A percentile compares a stretch with the other conserved stretches of the same genome.
Evolutionary conservation across 1,140 invertebrate genomes (phyloP).

Genomic region (Delia radicum): DNA sequence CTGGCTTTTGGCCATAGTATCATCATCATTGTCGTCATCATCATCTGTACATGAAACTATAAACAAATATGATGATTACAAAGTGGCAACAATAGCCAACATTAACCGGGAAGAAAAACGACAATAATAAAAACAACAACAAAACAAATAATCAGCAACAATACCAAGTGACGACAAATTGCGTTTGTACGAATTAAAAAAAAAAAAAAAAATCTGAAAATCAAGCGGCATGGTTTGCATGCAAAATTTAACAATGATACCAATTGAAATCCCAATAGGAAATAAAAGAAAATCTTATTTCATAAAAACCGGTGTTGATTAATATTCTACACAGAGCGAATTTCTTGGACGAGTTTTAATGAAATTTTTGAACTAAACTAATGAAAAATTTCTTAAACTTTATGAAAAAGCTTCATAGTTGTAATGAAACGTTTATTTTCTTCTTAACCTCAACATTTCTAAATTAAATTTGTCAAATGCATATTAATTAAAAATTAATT

Average conservation of each 20-base stretch:
- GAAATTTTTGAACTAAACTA: no score
- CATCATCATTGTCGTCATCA: background rate
- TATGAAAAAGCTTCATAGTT: no score
- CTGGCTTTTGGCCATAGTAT: conserved; percentile 7
- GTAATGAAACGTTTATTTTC: no score
- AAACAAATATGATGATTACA: background rate
- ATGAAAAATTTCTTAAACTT: no score
- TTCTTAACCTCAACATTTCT: no score
- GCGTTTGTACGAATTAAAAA: background rate
- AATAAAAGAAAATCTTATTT: no score
- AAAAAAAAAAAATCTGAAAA: background rate
- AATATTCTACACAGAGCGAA: no score
- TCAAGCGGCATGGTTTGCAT: conserved; percentile 12
- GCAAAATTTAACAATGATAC: background rate
- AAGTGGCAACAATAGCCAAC: background rate
- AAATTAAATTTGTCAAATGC: no score
- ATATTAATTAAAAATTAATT: no score
- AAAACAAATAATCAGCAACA: background rate
- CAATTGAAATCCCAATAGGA: background rate
- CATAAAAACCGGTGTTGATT: no score
- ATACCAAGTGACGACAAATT: conserved; percentile 13
- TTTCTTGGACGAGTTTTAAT: no score
- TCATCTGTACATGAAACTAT: background rate
- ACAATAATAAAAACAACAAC: background rate
- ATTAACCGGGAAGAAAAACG: background rate